These are phyloP conservation scores for Marcusenius ussheri DNA, from an alignment of 2,113 vertebrate species.

Conservation along the genomic window DNA sequence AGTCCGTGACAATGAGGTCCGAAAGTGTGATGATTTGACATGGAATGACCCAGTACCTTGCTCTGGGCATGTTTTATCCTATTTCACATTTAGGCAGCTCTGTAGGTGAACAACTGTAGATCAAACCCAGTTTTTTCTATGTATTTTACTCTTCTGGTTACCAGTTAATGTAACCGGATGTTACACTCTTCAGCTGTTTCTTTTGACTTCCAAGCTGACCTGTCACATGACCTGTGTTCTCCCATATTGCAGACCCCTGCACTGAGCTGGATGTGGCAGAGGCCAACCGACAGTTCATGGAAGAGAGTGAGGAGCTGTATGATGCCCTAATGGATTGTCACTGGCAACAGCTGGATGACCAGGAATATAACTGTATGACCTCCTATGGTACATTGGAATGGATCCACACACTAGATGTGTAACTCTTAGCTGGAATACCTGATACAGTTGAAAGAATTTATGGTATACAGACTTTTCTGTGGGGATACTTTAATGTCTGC, in stretches of 20 bases:
- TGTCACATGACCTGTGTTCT: neutral
- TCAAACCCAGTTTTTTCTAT: neutral
- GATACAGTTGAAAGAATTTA: neutral
- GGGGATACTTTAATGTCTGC: neutral
- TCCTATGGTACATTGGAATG: constrained; percentile 41
- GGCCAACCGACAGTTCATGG: constrained; percentile 83
- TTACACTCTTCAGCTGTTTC: neutral
- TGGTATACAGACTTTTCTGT: neutral
- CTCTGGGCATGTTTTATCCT: neutral
- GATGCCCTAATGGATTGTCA: constrained; percentile 80
- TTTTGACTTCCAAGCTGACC: neutral
- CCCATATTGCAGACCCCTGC: constrained; percentile 63
- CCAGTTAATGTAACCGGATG: neutral
- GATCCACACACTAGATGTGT: constrained; percentile 21
- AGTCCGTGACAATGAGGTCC: too few relatives aligned
- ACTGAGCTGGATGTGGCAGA: constrained; percentile 73
- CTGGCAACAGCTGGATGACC: constrained; percentile 75
- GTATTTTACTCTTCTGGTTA: neutral
- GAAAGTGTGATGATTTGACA: too few relatives aligned
- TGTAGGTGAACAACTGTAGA: neutral
- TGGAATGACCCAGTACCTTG: neutral
- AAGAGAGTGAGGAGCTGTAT: constrained; percentile 84
- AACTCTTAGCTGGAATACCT: neutral
- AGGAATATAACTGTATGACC: constrained; percentile 57
- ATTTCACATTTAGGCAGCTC: neutral